Conservation (phyloP, 2,113 vertebrate genomes). For the Bubo scandiacus region DNA sequence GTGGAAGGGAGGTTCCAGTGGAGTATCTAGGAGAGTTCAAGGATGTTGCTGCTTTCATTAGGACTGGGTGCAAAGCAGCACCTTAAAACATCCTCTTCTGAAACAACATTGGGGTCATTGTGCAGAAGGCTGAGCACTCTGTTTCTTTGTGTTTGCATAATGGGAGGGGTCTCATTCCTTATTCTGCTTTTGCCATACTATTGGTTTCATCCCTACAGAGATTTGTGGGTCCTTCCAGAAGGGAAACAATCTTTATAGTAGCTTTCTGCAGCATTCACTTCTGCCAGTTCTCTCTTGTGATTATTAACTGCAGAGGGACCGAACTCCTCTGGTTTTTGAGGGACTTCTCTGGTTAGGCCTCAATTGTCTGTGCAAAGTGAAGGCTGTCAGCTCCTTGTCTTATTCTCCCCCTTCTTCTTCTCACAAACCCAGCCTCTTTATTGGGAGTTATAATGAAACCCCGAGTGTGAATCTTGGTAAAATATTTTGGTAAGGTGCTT, state of each 20-base stretch:
- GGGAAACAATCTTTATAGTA: background rate
- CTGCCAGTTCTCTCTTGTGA: background rate
- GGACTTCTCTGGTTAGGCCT: background rate
- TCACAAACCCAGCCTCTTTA: background rate
- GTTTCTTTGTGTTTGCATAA: background rate
- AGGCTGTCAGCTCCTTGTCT: background rate
- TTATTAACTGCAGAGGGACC: background rate
- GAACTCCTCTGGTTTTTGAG: background rate
- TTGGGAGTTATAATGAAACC: background rate
- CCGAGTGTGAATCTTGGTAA: background rate
- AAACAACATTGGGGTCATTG: background rate
- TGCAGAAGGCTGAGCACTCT: background rate
- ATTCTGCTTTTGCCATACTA: background rate
- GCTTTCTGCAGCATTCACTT: background rate
- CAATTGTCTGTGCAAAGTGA: background rate
- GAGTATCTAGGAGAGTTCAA: background rate
- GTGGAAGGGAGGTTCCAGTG: background rate
- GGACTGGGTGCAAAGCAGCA: background rate
- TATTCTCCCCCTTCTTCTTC: background rate
- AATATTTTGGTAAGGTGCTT: background rate
- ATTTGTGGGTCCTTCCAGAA: background rate
- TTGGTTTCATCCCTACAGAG: background rate
- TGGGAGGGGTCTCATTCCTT: fast-evolving
- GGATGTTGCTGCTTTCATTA: background rate
- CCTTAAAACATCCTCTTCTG: background rate